These are phyloP conservation scores for Cosmopolites sordidus DNA, from an alignment of 2,888 invertebrate genomes.

Conservation along the genomic window DNA sequence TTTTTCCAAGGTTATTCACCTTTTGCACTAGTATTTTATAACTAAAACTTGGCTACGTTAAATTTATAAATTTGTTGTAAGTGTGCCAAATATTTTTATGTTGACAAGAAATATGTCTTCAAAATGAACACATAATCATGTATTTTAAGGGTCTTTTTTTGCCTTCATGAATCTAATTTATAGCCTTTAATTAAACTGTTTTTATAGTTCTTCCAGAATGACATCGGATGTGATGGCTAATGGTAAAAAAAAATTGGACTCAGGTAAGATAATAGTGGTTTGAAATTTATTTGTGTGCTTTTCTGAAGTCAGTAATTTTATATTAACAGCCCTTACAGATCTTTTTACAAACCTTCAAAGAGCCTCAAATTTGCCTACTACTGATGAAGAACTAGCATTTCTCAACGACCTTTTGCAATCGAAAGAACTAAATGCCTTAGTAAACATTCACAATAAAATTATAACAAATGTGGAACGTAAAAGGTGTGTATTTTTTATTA, in stretches of 20 bases:
- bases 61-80: slow-evolving; percentile 7
- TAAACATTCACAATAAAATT: slow-evolving; percentile 87
- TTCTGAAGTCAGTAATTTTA: slow-evolving; percentile 6
- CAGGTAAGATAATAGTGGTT: no score
- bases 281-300: slow-evolving; percentile 6
- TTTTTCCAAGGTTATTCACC: slow-evolving; percentile 18
- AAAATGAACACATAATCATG: no score
- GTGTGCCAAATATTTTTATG: neutral
- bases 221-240: slow-evolving; percentile 58
- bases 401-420: slow-evolving; percentile 79
- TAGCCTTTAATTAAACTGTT: no score
- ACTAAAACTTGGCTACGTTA: slow-evolving; percentile 9
- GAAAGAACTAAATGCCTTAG: slow-evolving; percentile 82
- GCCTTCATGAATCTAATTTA: no score
- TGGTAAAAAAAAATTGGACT: slow-evolving; percentile 56
- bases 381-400: slow-evolving; percentile 83
- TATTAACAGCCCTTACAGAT: slow-evolving; percentile 66
- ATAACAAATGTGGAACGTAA: slow-evolving; percentile 79
- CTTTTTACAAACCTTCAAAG: slow-evolving; percentile 79
- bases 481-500: slow-evolving; percentile 20
- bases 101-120: neutral
- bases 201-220: slow-evolving; percentile 47
- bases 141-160: no score
- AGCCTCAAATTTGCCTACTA: slow-evolving; percentile 67
- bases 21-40: slow-evolving; percentile 16